Percentiles rank a stretch among this genome's conserved stretches.
These are phyloP conservation scores for Meta bourneti DNA, from an alignment of 2,888 invertebrate species.

Conservation along the genomic window DNA sequence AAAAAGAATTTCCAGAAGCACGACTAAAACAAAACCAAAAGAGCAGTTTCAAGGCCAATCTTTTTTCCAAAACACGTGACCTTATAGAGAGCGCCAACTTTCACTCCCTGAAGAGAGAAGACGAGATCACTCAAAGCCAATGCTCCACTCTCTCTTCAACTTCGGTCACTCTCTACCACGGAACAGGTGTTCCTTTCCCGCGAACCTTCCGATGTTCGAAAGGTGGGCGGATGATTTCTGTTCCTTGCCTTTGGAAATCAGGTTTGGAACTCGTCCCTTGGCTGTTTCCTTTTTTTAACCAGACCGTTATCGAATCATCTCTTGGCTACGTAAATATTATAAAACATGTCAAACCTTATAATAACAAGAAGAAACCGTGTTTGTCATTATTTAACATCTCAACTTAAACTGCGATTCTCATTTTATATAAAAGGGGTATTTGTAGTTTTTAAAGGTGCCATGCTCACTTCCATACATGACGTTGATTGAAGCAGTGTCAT, in stretches of 20 bases:
- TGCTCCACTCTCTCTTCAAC: constrained; percentile 28
- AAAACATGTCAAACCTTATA: too few relatives aligned
- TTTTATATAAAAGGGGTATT: too few relatives aligned
- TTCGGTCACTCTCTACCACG: constrained; percentile 39
- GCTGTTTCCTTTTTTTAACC: background rate
- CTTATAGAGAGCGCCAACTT: constrained; percentile 22
- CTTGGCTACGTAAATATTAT: too few relatives aligned
- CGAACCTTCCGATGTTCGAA: constrained; percentile 1
- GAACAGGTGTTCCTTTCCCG: constrained; percentile 33
- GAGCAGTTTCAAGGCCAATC: constrained; percentile 18
- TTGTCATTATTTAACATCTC: too few relatives aligned
- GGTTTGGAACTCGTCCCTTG: constrained; percentile 31
- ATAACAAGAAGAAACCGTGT: too few relatives aligned
- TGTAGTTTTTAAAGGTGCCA: too few relatives aligned
- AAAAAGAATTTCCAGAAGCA: too few relatives aligned
- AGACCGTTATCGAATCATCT: background rate
- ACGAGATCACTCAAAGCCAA: background rate
- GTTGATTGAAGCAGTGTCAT: too few relatives aligned
- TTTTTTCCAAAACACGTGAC: constrained; percentile 44
- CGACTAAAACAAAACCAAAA: too few relatives aligned
- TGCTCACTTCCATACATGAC: too few relatives aligned
- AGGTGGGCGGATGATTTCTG: constrained; percentile 31
- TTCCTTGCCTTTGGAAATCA: constrained; percentile 1
- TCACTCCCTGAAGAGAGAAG: background rate
- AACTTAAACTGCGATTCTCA: too few relatives aligned